Evolutionary conservation across 2,113 vertebrate genomes (phyloP).

Genomic region (Toxotes jaculatrix): DNA sequence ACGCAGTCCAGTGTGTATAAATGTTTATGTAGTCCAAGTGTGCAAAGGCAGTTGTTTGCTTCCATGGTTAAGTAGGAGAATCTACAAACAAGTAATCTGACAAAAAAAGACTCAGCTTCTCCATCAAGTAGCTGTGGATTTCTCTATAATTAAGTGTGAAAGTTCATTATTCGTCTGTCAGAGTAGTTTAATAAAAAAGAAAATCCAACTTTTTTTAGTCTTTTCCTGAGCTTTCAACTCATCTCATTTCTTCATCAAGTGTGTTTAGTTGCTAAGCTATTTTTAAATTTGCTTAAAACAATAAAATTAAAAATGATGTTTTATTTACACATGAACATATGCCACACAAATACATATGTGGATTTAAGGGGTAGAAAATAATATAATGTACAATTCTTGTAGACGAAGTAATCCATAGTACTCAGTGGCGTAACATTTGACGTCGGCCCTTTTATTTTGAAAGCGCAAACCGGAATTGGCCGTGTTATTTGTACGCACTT

Average conservation of each 20-base stretch:
- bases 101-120: neutral
- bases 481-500: fast-evolving
- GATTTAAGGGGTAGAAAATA: neutral
- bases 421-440: neutral
- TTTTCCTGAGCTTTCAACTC: neutral
- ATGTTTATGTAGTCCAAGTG: neutral
- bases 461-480: constrained; percentile 28
- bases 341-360: neutral
- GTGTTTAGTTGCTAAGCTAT: too few species aligned
- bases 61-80: neutral
- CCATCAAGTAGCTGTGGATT: neutral
- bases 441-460: constrained; percentile 46
- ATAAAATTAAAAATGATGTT: too few species aligned
- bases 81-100: neutral
- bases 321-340: neutral
- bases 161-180: neutral
- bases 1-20: too few species aligned
- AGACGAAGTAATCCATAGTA: too few species aligned
- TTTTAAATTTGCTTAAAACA: too few species aligned
- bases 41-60: neutral
- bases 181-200: neutral
- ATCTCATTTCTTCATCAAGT: neutral
- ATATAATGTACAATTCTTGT: neutral
- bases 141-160: neutral
- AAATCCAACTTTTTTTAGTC: neutral